These are phyloP conservation scores for Echinarachnius parma DNA, from an alignment of 53 echinoderm and acorn worm species.

Conservation along the genomic window DNA sequence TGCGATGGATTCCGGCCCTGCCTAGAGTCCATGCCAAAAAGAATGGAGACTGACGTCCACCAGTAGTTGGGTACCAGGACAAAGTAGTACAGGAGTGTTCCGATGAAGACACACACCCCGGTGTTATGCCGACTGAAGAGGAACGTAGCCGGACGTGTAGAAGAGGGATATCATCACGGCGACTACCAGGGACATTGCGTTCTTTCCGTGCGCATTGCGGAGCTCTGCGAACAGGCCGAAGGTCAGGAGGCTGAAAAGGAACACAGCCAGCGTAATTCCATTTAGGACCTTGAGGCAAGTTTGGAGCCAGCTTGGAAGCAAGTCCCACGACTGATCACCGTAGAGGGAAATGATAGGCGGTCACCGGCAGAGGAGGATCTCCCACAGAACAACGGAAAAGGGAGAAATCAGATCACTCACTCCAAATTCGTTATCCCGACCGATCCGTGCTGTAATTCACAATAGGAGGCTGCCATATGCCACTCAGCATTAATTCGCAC, in stretches of 20 bases:
- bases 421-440: too few species aligned
- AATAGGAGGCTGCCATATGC: too few species aligned
- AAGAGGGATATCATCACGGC: background rate
- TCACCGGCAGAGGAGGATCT: too few species aligned
- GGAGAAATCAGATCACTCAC: too few species aligned
- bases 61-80: constrained; percentile 31
- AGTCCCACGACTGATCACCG: constrained; percentile 23
- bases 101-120: constrained; percentile 22
- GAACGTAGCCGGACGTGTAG: constrained; percentile 26
- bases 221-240: constrained; percentile 17
- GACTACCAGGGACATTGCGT: constrained; percentile 8
- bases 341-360: background rate
- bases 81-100: constrained; percentile 25
- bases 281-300: constrained; percentile 12
- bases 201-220: constrained; percentile 21
- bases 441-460: too few species aligned
- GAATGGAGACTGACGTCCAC: constrained; percentile 34
- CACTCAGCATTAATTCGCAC: too few species aligned
- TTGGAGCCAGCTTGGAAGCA: constrained; percentile 18
- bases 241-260: constrained; percentile 11
- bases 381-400: too few species aligned
- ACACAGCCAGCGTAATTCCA: background rate
- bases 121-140: constrained; percentile 2
- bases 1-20: constrained; percentile 28
- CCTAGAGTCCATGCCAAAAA: constrained; percentile 31